phyloP scores from a whole-genome alignment of 2,113 vertebrate species.

The Neodon shergylaensis region DNA sequence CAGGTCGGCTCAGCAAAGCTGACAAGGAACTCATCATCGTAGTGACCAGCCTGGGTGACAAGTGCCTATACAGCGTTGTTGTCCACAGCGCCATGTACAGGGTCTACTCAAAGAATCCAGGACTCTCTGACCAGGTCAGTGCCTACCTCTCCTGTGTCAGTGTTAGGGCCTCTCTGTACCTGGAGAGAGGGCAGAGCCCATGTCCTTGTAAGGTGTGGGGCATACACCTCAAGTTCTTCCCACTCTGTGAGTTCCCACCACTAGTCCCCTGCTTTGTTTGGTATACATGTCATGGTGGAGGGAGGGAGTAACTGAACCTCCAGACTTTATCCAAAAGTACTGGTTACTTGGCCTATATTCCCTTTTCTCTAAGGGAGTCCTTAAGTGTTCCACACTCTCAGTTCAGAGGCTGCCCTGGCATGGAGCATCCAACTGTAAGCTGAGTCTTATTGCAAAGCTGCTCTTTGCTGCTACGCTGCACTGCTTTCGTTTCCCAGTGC shows the following conservation, averaged over 20 bases:
- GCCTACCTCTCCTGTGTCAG: not conserved
- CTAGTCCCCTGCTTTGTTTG: not conserved
- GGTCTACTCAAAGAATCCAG: conserved; percentile 91
- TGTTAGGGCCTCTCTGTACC: not conserved
- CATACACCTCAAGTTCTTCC: not conserved
- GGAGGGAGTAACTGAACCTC: too few species aligned
- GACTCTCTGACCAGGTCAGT: conserved; percentile 89
- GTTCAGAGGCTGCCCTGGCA: not conserved
- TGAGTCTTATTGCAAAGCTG: conserved; percentile 8
- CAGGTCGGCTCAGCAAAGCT: conserved; percentile 89
- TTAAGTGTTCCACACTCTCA: not conserved
- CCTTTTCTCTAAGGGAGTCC: not conserved
- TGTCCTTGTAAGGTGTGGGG: not conserved
- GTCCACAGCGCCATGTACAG: conserved; percentile 90
- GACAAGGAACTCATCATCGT: conserved; percentile 92
- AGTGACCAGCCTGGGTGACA: conserved; percentile 89
- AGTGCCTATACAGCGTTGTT: conserved; percentile 90
- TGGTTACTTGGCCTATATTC: not conserved
- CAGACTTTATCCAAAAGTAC: not conserved
- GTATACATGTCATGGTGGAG: not conserved
- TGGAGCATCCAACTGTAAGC: not conserved
- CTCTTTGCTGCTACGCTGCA: not conserved
- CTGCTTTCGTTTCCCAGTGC: not conserved
- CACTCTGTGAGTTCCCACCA: not conserved
- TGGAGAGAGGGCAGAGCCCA: not conserved